phyloP scores from a whole-genome alignment of 2,113 vertebrate species.

The Megalops atlanticus region DNA sequence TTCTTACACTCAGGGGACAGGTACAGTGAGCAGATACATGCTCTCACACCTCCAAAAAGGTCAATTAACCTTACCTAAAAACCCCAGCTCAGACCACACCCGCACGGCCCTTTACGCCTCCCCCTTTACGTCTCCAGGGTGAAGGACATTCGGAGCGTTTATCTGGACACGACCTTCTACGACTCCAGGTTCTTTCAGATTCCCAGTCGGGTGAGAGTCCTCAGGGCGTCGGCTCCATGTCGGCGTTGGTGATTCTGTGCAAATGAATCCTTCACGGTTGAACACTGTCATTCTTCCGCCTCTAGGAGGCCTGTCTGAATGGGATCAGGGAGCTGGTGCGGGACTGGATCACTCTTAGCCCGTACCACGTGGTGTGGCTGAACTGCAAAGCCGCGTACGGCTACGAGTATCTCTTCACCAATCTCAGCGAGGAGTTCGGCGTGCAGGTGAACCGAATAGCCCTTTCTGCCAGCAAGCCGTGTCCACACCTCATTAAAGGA shows the following conservation, averaged over 20 bases:
- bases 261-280: too few species aligned
- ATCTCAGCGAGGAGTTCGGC: slow-evolving; percentile 87
- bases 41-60: not conserved
- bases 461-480: too few species aligned
- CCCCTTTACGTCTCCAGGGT: slow-evolving; percentile 73
- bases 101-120: too few species aligned
- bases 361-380: slow-evolving; percentile 85
- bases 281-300: too few species aligned
- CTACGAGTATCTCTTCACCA: slow-evolving; percentile 94
- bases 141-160: slow-evolving; percentile 90
- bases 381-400: slow-evolving; percentile 97
- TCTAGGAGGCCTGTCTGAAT: slow-evolving; percentile 87
- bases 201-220: slow-evolving; percentile 89
- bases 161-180: slow-evolving; percentile 94
- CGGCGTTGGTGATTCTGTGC: too few species aligned
- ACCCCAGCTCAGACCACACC: too few species aligned
- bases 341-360: slow-evolving; percentile 82
- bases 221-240: too few species aligned
- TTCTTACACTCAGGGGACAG: slow-evolving; percentile 89
- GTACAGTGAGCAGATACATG: slow-evolving; percentile 53
- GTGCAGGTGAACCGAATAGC: slow-evolving; percentile 75
- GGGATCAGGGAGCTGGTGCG: slow-evolving; percentile 82
- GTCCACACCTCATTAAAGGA: too few species aligned
- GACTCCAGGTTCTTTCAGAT: slow-evolving; percentile 91
- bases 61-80: too few species aligned